Conservation (phyloP, 2,797 vertebrate genomes). For the Naso thynnoides region DNA sequence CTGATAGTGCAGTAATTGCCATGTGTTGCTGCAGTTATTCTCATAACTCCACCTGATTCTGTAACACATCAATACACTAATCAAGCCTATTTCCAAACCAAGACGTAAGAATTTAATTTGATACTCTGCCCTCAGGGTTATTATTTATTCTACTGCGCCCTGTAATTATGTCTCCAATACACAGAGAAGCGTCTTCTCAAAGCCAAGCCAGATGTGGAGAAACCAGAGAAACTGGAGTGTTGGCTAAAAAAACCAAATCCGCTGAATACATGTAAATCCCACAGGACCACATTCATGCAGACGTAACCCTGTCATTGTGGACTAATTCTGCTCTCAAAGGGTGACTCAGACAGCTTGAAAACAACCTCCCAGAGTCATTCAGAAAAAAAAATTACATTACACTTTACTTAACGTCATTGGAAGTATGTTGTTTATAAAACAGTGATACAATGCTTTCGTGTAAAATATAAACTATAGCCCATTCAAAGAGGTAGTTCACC, state of each 20-base stretch:
- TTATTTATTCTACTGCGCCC: constrained; percentile 37
- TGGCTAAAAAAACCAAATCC: constrained; percentile 24
- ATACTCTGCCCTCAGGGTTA: constrained; percentile 15
- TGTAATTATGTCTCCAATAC: constrained; percentile 44
- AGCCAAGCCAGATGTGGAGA: constrained; percentile 62
- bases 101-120: constrained; percentile 18
- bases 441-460: no score
- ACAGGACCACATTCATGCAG: constrained; percentile 46
- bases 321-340: constrained; percentile 5
- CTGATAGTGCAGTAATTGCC: constrained; percentile 23
- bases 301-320: constrained; percentile 44
- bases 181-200: constrained; percentile 40
- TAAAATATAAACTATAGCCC: no score
- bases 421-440: neutral
- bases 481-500: no score
- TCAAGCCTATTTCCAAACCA: constrained; percentile 24
- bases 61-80: constrained; percentile 13
- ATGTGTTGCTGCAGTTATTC: constrained; percentile 22
- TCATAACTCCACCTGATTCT: constrained; percentile 13
- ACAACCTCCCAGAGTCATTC: constrained; percentile 6
- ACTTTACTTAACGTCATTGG: neutral
- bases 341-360: constrained; percentile 28
- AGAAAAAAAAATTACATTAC: constrained; percentile 1
- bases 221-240: constrained; percentile 23
- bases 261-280: constrained; percentile 31